Base-by-base conservation (phyloP, 2,797 vertebrate genomes). In the Hippocampus kuda region DNA sequence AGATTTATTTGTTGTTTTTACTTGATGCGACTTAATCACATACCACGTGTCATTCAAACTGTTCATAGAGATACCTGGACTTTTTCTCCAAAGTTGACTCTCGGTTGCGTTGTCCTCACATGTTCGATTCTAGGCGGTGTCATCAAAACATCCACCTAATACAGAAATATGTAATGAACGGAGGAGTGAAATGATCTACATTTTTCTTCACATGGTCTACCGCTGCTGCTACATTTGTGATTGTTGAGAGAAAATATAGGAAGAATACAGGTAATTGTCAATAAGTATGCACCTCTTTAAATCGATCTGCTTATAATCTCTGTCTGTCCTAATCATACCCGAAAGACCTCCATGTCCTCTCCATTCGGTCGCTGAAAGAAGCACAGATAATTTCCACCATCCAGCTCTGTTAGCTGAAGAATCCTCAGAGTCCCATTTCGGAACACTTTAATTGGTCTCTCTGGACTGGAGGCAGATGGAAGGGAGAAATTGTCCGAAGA, bases 361-460 rank as follows among this genome's bases (percentile, higher is more conserved):
- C 91, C 90, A 70, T 91, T 91, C 60, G 88, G 88, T 51, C 84
- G 83, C 76, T 90, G 91, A 78, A 90, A 91, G 81, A 91, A 77
- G 67, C 92, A 93, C 66, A 87, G 66, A 79, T 93, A 93, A 78
- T 85, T 90, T 74, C 92, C 92, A 62, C 81, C 86, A 73, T 92
- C 91, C 71, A 87, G 66, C 72, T 92, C 90, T 15, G 90, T 91
- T 69, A 93, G 81, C 72, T 89, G 88, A 68, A 90, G 86, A 75
- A 93, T 91, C 79, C 89, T 89, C 56, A 93, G 84, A 49, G 91
- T 92, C 60, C 92, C 92, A 72, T 93, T 93, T 67, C 66, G 81
- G 78, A 91, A 93, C 63, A 86, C 91, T 72, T 86, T 88, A 75
- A 91, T 81, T 42, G 90, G 88, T 79, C 90, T 91, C 77, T 90